Evolutionary conservation across 2,888 invertebrate genomes (phyloP).

Genomic region (Idaea dimidiata): DNA sequence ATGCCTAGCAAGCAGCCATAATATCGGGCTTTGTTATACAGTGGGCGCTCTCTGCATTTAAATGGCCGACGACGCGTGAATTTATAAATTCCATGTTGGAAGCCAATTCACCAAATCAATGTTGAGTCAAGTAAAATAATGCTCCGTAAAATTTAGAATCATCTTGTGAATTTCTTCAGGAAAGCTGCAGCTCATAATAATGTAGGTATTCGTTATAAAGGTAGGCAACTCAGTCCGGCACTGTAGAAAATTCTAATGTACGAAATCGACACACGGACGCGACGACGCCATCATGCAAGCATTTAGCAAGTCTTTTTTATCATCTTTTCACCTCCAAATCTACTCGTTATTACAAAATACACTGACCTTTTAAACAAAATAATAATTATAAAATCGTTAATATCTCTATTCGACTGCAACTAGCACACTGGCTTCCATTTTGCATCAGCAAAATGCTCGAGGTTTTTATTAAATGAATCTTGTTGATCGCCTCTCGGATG

Average conservation of each 20-base stretch:
- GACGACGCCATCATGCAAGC: constrained; percentile 24
- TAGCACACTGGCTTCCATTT: constrained; percentile 46
- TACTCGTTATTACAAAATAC: constrained; percentile 6
- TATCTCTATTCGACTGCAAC: constrained; percentile 39
- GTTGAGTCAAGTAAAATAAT: neutral
- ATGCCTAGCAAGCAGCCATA: neutral
- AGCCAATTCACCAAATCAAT: neutral
- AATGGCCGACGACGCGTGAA: neutral
- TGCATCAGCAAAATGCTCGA: constrained; percentile 41
- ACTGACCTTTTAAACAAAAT: constrained; percentile 11
- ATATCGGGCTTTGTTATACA: neutral
- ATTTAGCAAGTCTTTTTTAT: constrained; percentile 1
- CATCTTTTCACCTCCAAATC: constrained; percentile 3
- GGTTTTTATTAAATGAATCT: constrained; percentile 35
- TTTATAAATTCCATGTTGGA: neutral
- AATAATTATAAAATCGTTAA: constrained; percentile 1
- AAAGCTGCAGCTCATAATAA: constrained; percentile 2
- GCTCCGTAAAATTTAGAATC: neutral
- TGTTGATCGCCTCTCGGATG: constrained; percentile 53
- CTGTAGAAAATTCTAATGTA: constrained; percentile 14
- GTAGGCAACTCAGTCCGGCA: constrained; percentile 4
- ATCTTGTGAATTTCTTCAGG: neutral
- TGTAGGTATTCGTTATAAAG: constrained; percentile 13
- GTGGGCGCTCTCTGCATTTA: neutral
- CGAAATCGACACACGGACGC: constrained; percentile 7